Percentiles rank a stretch among this genome's conserved stretches.
Evolutionary conservation across 1,140 invertebrate species (phyloP).

Genomic region (Lutraria rhynchaena): DNA sequence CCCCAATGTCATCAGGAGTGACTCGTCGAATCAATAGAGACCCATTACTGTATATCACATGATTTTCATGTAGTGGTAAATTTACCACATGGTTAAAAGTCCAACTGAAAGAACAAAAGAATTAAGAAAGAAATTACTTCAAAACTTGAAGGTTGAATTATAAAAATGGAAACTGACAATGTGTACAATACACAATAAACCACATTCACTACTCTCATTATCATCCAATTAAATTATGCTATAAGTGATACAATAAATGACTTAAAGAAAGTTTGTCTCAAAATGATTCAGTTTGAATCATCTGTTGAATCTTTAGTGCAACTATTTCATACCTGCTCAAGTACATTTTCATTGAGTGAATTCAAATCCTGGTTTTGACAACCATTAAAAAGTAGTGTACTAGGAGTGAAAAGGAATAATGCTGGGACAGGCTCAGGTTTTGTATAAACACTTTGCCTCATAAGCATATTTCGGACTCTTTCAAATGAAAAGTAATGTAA

Average conservation of each 20-base stretch:
- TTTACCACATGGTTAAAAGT: background rate
- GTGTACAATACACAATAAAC: background rate
- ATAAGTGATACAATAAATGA: background rate
- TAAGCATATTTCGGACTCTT: no score
- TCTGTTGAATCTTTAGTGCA: no score
- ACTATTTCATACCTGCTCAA: no score
- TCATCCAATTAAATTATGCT: background rate
- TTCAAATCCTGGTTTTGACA: no score
- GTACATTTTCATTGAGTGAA: no score
- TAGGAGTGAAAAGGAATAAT: no score
- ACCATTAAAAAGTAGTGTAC: no score
- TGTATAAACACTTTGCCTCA: no score
- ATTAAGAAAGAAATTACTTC: background rate
- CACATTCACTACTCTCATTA: background rate
- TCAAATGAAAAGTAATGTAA: no score
- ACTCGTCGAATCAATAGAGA: slow-evolving; percentile 23
- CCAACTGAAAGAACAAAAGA: slow-evolving; percentile 31
- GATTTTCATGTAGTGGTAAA: slow-evolving; percentile 23
- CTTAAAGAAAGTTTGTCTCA: background rate
- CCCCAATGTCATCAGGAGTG: slow-evolving; percentile 41
- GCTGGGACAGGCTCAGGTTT: no score
- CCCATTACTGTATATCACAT: slow-evolving; percentile 36
- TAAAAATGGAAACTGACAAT: background rate
- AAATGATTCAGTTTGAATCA: background rate
- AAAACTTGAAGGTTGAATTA: background rate